Conservation (phyloP, 2,797 vertebrate genomes). For the Aulostomus chinensis region DNA sequence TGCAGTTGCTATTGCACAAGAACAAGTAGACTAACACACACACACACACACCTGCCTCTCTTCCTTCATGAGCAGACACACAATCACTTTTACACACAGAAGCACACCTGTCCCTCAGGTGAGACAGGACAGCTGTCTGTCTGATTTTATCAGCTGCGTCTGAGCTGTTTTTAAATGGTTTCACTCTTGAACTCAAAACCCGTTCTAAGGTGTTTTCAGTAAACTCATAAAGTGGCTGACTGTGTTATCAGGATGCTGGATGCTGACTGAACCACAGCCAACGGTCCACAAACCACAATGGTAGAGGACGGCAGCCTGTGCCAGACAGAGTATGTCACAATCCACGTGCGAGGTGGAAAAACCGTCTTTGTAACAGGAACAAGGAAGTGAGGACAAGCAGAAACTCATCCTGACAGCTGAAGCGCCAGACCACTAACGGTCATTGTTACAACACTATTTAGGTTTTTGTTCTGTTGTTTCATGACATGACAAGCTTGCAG, state of each 20-base stretch:
- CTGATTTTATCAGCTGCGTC: too few relatives aligned
- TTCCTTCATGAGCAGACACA: slow-evolving; percentile 6
- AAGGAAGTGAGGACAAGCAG: slow-evolving; percentile 63
- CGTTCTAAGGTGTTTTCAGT: too few relatives aligned
- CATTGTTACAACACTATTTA: slow-evolving; percentile 65
- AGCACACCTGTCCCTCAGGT: slow-evolving; percentile 57
- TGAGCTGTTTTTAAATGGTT: too few relatives aligned
- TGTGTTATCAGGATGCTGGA: neutral
- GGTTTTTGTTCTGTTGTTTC: slow-evolving; percentile 24
- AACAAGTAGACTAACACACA: slow-evolving; percentile 23
- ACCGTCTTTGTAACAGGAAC: slow-evolving; percentile 44
- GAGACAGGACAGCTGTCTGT: too few relatives aligned
- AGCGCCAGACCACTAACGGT: slow-evolving; percentile 66
- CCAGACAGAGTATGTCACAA: slow-evolving; percentile 26
- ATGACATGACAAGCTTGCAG: slow-evolving; percentile 45
- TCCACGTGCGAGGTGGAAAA: slow-evolving; percentile 14
- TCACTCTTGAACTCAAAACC: too few relatives aligned
- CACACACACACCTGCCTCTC: slow-evolving; percentile 32
- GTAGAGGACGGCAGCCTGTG: slow-evolving; percentile 14
- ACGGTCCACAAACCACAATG: slow-evolving; percentile 3
- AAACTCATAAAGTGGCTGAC: too few relatives aligned
- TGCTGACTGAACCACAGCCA: slow-evolving; percentile 8
- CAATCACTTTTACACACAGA: neutral
- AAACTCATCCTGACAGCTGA: slow-evolving; percentile 64
- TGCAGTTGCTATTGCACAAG: slow-evolving; percentile 66